Base-by-base conservation (phyloP, 2,888 invertebrate genomes). In the Napeogenes inachia region DNA sequence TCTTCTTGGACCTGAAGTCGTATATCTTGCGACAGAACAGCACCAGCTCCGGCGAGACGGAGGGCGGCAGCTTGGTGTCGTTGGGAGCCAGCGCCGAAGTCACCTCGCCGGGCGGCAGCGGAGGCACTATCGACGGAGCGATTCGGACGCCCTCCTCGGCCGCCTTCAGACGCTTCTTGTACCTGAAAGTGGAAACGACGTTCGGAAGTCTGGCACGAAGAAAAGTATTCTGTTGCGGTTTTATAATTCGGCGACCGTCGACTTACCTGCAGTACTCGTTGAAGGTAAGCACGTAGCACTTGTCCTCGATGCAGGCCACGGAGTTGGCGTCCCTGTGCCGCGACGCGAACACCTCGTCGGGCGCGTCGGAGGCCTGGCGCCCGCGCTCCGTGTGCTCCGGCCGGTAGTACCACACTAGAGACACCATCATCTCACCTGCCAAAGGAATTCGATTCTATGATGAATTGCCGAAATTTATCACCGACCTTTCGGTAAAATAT, bases 291-390 rank as follows among this genome's bases (percentile, higher is more conserved):
- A 99, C 98, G 86, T 96, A 98, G 89, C 98, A 98, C 87, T 97
- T 97, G 90, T 99, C 99, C 84, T 99, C 99, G 77, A 99, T 98
- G 84, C 98, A 98, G 63, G 98, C 98, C 63, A 98, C 98, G 75
- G 97, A 97, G 88, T 98, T 97, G 70, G 96, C 96, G 90, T 99
- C 99, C 67, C 97, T 94, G 86, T 99, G 99, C 64, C 97, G 94
- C 32, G 98, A 98, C 54, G 99, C 98, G 87, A 98, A 99, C 64
- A 99, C 95, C 87, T 99, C 99, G 80, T 97, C 97, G 12, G 94
- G 93, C 78, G 95, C 94, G 83, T 98, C 97, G 57, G 92, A 92
- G 13, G 94, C 92, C 76, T 94, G 93, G 42, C 96, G 93, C 33
- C 98, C 98, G 77, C 94, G 94, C 78, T 98, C 98, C 13, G 98